Conservation (phyloP, 92 coral and sea anemone species). For the Virgularia gustaviana region DNA sequence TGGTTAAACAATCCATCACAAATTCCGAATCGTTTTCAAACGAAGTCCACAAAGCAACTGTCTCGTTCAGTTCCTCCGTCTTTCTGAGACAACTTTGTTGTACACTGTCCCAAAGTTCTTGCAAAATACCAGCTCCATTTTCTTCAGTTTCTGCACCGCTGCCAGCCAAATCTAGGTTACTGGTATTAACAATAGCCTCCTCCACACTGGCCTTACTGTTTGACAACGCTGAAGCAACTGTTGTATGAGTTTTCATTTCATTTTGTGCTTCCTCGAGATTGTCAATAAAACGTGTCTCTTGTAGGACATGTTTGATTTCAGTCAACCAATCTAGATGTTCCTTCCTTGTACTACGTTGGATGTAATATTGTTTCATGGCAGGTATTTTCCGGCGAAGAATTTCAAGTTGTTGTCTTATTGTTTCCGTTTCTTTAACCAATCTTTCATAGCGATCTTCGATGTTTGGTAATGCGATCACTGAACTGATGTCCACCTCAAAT, state of each 20-base stretch:
- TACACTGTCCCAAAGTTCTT: constrained; percentile 61
- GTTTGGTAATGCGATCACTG: background rate
- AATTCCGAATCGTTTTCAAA: constrained; percentile 57
- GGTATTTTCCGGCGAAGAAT: constrained; percentile 59
- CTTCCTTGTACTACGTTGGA: constrained; percentile 67
- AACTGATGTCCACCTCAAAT: background rate
- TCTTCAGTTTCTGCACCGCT: constrained; percentile 59
- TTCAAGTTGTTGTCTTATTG: constrained; percentile 6
- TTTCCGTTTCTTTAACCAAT: background rate
- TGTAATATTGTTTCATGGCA: constrained; percentile 67
- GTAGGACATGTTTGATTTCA: constrained; percentile 71
- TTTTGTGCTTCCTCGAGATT: constrained; percentile 73
- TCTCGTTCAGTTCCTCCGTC: constrained; percentile 64
- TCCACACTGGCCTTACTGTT: background rate
- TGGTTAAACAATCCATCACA: constrained; percentile 75
- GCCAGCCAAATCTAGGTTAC: constrained; percentile 34
- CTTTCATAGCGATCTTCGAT: constrained; percentile 13
- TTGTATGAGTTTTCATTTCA: constrained; percentile 66
- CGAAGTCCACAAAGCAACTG: constrained; percentile 65
- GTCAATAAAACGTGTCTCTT: constrained; percentile 72
- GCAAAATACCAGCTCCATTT: constrained; percentile 58
- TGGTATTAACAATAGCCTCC: background rate
- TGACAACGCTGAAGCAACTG: constrained; percentile 12
- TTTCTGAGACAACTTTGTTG: constrained; percentile 43
- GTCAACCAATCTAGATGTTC: constrained; percentile 74